A percentile compares a stretch with the other conserved stretches of the same genome.
These are phyloP conservation scores for Chironomus tepperi DNA, from an alignment of 1,140 invertebrate genomes.

Conservation along the genomic window DNA sequence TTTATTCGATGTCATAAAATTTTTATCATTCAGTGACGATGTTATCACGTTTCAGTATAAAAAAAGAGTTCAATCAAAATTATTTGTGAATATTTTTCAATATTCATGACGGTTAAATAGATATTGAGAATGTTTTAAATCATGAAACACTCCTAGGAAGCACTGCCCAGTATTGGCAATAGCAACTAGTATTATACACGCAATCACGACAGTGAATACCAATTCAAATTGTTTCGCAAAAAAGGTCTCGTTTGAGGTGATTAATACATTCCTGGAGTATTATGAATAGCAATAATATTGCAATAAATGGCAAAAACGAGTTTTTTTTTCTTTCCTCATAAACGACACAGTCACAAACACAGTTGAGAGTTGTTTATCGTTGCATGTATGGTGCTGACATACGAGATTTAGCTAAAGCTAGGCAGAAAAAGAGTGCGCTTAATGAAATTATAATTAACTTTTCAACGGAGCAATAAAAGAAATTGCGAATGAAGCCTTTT, in stretches of 20 bases:
- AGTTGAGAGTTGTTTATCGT: not conserved
- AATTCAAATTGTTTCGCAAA: constrained; percentile 14
- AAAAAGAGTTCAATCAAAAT: no score
- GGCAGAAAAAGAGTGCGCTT: not conserved
- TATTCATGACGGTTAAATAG: no score
- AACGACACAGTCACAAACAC: constrained; percentile 5
- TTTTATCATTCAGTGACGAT: no score
- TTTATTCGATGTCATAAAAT: no score
- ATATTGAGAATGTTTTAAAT: no score
- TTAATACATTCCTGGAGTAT: constrained; percentile 9
- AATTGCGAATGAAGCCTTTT: not conserved
- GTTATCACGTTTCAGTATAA: no score
- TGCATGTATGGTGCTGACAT: not conserved
- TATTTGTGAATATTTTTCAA: no score
- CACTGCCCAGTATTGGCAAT: not conserved
- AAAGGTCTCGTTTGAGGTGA: constrained; percentile 11
- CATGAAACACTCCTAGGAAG: not conserved
- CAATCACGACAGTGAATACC: not conserved
- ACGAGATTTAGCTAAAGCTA: not conserved
- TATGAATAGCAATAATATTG: constrained; percentile 14
- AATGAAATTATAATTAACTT: constrained; percentile 7
- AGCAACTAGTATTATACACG: constrained; percentile 1
- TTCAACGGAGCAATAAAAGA: not conserved
- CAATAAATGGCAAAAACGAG: constrained; percentile 8
- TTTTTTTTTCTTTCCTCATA: not conserved